Evolutionary conservation across 2,113 vertebrate species (phyloP).

Genomic region (Nibea albiflora): DNA sequence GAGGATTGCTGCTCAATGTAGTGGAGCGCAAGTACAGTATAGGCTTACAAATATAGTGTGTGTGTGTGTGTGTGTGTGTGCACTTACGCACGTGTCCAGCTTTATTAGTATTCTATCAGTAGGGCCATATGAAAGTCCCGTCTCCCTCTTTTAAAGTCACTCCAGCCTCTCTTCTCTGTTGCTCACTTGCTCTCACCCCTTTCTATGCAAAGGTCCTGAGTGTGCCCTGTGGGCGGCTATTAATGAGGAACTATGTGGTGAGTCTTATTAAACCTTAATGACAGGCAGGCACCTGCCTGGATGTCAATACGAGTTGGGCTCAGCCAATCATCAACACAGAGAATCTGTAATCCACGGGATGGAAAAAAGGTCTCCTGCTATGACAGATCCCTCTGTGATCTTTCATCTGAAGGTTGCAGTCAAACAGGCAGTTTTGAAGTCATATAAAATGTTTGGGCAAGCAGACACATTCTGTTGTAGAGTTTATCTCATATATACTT

Average conservation of each 20-base stretch:
- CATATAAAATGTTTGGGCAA: slow-evolving; percentile 31
- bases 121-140: slow-evolving; percentile 56
- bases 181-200: slow-evolving; percentile 45
- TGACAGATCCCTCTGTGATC: slow-evolving; percentile 54
- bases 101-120: slow-evolving; percentile 67
- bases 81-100: slow-evolving; percentile 26
- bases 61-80: not conserved
- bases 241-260: slow-evolving; percentile 79
- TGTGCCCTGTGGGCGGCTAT: slow-evolving; percentile 74
- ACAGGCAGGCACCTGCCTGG: slow-evolving; percentile 70
- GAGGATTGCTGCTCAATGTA: slow-evolving; percentile 8
- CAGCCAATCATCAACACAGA: slow-evolving; percentile 74
- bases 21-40: slow-evolving; percentile 12
- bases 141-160: slow-evolving; percentile 61
- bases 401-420: slow-evolving; percentile 34
- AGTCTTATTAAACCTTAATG: slow-evolving; percentile 83
- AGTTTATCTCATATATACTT: slow-evolving; percentile 19
- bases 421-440: slow-evolving; percentile 33
- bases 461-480: slow-evolving; percentile 13
- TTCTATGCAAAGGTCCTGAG: slow-evolving; percentile 68
- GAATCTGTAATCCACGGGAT: slow-evolving; percentile 65
- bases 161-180: slow-evolving; percentile 30
- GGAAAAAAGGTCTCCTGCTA: slow-evolving; percentile 30
- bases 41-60: slow-evolving; percentile 3
- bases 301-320: slow-evolving; percentile 64